Evolutionary conservation across 2,888 invertebrate species (phyloP).

Genomic region (Metopia argyrocephala): DNA sequence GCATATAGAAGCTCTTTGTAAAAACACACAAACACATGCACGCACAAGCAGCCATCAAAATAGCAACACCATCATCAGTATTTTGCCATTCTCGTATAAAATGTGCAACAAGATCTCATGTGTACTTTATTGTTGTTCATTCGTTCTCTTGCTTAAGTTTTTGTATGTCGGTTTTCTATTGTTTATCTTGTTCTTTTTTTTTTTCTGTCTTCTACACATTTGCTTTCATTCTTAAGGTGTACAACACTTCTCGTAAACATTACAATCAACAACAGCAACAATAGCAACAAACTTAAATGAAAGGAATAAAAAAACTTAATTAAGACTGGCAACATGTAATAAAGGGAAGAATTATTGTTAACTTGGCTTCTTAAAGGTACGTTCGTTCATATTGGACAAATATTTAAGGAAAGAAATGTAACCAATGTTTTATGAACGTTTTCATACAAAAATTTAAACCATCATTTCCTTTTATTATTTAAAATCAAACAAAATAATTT

Average conservation of each 20-base stretch:
- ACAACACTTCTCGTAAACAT: slow-evolving; percentile 27
- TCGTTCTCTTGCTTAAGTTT: neutral
- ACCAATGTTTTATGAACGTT: no score
- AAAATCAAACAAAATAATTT: no score
- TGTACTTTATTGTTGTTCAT: neutral
- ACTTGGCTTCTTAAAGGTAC: neutral
- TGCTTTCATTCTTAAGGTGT: neutral
- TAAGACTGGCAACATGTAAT: neutral
- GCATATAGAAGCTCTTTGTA: neutral
- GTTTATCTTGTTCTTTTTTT: neutral
- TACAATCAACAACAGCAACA: neutral
- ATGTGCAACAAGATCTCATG: neutral
- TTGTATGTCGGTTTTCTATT: neutral
- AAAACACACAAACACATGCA: neutral
- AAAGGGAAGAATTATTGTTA: neutral
- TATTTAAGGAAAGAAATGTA: no score
- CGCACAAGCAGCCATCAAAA: no score
- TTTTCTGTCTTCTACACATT: neutral
- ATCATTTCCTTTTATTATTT: no score
- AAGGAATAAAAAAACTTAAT: neutral
- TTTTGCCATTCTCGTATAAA: no score
- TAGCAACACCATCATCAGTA: neutral
- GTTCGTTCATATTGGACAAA: no score
- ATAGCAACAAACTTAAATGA: neutral
- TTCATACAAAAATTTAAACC: no score